Conservation (phyloP, 2,113 vertebrate species). For the Oryzias melastigma region DNA sequence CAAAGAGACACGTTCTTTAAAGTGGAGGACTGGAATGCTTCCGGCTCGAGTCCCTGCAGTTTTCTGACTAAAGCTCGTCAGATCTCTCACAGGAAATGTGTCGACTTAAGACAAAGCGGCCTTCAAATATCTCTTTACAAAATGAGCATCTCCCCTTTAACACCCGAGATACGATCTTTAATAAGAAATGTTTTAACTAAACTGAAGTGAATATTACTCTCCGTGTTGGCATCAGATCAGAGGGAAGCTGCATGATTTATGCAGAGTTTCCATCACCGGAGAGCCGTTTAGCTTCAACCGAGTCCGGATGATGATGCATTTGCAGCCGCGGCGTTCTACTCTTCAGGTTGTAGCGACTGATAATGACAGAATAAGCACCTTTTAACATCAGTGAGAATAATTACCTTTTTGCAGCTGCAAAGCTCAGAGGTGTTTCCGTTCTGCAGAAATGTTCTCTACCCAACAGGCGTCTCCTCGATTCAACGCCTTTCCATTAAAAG, state of each 20-base stretch:
- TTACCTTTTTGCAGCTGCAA: background rate
- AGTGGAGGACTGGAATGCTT: too few species aligned
- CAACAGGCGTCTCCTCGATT: too few species aligned
- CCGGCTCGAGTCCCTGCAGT: too few species aligned
- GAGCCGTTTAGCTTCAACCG: background rate
- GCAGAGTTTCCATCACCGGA: slow-evolving; percentile 2
- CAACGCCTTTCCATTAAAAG: too few species aligned
- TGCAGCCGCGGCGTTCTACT: too few species aligned
- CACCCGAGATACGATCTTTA: slow-evolving; percentile 46
- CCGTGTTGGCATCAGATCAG: slow-evolving; percentile 28
- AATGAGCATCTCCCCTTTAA: slow-evolving; percentile 37
- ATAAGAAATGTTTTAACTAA: slow-evolving; percentile 52
- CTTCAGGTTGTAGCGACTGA: too few species aligned
- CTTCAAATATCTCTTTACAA: slow-evolving; percentile 20
- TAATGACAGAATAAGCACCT: too few species aligned
- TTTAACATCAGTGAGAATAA: background rate
- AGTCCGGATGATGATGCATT: background rate
- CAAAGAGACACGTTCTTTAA: too few species aligned
- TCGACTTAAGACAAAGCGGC: too few species aligned
- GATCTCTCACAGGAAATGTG: background rate
- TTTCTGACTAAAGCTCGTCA: background rate
- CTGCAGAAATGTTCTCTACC: too few species aligned
- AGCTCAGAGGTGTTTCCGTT: too few species aligned
- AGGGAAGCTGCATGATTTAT: slow-evolving; percentile 1
- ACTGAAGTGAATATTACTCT: slow-evolving; percentile 49